These are phyloP conservation scores for Phrixothrix hirtus DNA, from an alignment of 2,888 invertebrate genomes.

Conservation along the genomic window DNA sequence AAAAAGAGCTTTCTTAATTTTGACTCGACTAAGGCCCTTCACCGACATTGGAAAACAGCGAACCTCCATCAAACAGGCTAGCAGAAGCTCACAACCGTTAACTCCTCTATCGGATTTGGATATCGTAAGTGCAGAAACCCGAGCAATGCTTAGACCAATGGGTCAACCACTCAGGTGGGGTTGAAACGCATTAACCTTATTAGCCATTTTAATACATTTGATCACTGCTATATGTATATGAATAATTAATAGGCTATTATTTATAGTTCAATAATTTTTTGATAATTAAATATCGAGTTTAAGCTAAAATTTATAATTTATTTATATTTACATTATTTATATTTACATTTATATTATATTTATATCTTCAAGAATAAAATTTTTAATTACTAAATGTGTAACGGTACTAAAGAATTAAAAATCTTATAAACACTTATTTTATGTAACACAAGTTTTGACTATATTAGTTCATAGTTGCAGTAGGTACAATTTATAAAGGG, in stretches of 20 bases:
- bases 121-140: slow-evolving; percentile 52
- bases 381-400: no score
- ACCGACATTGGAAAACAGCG: slow-evolving; percentile 52
- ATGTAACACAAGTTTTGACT: no score
- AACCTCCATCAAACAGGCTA: slow-evolving; percentile 49
- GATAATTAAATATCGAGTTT: no score
- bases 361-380: no score
- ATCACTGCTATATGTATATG: slow-evolving; percentile 17
- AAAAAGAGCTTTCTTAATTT: slow-evolving; percentile 56
- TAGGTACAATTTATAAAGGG: no score
- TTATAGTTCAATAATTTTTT: no score
- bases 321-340: no score
- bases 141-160: slow-evolving; percentile 51
- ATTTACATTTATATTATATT: no score
- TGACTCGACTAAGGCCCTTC: slow-evolving; percentile 56
- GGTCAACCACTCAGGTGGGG: slow-evolving; percentile 60
- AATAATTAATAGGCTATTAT: background rate
- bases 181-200: slow-evolving; percentile 35
- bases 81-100: slow-evolving; percentile 17
- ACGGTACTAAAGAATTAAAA: no score
- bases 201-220: slow-evolving; percentile 19
- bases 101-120: slow-evolving; percentile 34
- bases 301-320: no score
- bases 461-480: no score
- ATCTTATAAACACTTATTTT: no score